A percentile compares a stretch with the other conserved stretches of the same genome.
These are phyloP conservation scores for Tachyglossus aculeatus DNA, from an alignment of 2,797 vertebrate genomes.

Conservation along the genomic window DNA sequence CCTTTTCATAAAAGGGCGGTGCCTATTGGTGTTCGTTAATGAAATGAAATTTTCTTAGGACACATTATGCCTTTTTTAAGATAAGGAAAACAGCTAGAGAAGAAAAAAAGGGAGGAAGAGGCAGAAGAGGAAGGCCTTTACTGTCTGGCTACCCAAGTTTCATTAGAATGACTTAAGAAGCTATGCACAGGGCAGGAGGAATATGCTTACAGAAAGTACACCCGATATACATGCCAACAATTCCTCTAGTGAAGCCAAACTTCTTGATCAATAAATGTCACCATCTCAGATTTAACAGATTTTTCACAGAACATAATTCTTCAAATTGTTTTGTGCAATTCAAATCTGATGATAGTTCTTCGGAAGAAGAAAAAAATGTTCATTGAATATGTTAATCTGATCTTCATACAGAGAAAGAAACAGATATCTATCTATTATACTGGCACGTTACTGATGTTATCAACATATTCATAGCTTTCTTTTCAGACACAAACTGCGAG, in stretches of 20 bases:
- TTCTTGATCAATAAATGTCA: neutral
- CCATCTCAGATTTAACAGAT: neutral
- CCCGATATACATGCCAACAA: constrained; percentile 10
- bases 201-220: constrained; percentile 2
- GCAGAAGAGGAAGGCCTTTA: neutral
- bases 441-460: constrained; percentile 68
- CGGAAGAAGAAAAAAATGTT: constrained; percentile 10
- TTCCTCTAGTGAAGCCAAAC: neutral
- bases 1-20: neutral
- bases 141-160: neutral
- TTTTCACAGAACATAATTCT: fast-evolving
- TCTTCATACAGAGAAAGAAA: constrained; percentile 31
- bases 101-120: neutral
- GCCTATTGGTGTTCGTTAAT: neutral
- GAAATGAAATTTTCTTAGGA: neutral
- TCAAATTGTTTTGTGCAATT: constrained; percentile 21
- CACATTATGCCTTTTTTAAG: constrained; percentile 35
- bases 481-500: constrained; percentile 77
- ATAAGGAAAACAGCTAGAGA: constrained; percentile 5
- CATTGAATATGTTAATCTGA: constrained; percentile 66
- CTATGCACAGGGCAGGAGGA: neutral
- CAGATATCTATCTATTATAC: constrained; percentile 61
- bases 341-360: constrained; percentile 11
- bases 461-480: constrained; percentile 78
- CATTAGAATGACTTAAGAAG: neutral